Base-by-base conservation (phyloP, 2,797 vertebrate genomes). In the Philypnodon macrostomus region DNA sequence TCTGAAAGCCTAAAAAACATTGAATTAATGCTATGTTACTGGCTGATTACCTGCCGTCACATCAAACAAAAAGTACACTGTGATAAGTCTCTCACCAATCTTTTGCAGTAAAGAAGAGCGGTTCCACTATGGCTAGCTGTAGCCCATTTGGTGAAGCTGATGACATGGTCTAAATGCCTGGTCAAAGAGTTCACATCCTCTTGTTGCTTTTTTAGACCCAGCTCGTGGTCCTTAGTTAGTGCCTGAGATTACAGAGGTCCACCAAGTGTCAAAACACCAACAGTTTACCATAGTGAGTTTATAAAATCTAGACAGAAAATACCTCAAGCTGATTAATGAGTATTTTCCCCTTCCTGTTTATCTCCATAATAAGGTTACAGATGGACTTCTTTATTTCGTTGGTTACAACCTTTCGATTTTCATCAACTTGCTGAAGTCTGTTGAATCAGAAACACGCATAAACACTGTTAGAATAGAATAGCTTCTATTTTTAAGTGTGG, bases 351-450 rank as follows among this genome's bases (percentile, higher is more conserved):
- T 98, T 98, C 80, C 93, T 92, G 81, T 99, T 99, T 76, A 99
- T 97, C 87, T 99, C 96, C 86, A 98, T 94, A 69, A 99, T 98
- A 63, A 99, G 66, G 31, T 93, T 96, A 79, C 95, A 98, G 73
- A 98, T 96, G 47, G 96, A 94, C 79, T 97, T 96, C 88, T 97
- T 99, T 63, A 99, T 97, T 81, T 99, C 95, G 63, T 98, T 96
- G 35, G 95, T 94, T 47, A 99, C 96, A 13, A 89, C 85, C 53
- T 95, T 97, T 34, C 96, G 93, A 81, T 98, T 98, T 80, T 98
- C 96, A 70, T 98, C 97, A 47, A 98, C 93, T 79, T 99, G 94
- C 57, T 94, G 92, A 69, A 99, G 93, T 77, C 97, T 98, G 80
- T 1, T 31, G 31, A 44, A 29, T 34, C 3, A 31, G 32, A 14